phyloP scores from a whole-genome alignment of 2,113 vertebrate genomes.

The Ictidomys tridecemlineatus region DNA sequence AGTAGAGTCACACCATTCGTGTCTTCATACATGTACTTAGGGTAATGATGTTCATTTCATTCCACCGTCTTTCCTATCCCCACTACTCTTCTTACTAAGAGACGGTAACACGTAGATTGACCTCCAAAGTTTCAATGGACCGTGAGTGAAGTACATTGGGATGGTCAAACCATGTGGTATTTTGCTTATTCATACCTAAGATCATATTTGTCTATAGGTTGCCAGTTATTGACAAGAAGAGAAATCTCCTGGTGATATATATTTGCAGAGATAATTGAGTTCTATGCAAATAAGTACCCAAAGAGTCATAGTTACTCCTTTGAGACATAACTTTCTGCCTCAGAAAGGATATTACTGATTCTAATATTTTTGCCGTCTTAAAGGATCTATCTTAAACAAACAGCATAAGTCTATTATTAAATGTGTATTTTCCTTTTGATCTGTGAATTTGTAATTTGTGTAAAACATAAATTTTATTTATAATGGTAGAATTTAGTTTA shows the following conservation, averaged over 20 bases:
- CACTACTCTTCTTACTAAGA: not conserved
- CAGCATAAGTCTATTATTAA: not conserved
- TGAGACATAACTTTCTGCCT: not conserved
- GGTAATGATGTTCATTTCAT: too few relatives aligned
- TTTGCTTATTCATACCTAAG: conserved; percentile 7
- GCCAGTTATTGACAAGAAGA: not conserved
- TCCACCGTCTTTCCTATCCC: too few relatives aligned
- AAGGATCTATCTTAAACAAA: not conserved
- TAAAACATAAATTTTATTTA: not conserved
- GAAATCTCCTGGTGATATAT: not conserved
- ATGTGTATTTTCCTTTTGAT: not conserved
- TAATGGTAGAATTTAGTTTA: not conserved
- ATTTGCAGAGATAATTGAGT: conserved; percentile 33
- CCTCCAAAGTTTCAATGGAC: not conserved
- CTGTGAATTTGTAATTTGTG: not conserved
- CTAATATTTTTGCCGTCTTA: not conserved
- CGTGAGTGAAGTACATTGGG: not conserved
- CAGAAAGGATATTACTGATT: not conserved
- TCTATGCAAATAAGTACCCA: not conserved
- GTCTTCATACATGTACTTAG: too few relatives aligned
- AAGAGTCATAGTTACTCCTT: not conserved
- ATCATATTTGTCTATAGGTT: not conserved
- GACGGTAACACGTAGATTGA: not conserved
- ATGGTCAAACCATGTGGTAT: not conserved
- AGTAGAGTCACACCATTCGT: too few relatives aligned